Evolutionary conservation across 1,140 invertebrate species (phyloP), one percentile per base, ranked within the genome.

Genomic region (Drosophila ananassae): DNA sequence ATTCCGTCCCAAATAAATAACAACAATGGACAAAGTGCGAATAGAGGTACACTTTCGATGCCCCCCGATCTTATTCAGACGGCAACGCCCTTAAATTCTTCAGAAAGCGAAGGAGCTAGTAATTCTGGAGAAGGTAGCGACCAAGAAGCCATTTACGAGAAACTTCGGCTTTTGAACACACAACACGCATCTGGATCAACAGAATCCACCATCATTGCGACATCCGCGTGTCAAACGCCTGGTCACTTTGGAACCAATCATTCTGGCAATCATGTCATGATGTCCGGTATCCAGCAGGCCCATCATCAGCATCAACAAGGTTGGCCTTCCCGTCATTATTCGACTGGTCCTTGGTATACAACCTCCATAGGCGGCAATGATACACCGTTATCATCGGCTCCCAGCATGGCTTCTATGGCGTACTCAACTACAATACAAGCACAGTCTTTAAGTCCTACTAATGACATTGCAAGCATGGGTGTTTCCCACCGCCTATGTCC

Each of bases 81-180:
- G 6, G 64, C 81, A n/a, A 91, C 90, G 9, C 90, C 90, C 2
- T 28, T 91, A 2, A 90, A 90, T 47, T 90, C 89, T 0, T 89
- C 89, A 7, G 89, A 91, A 10, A 91, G 89, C 25, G 90, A 84
- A 0, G 76, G 84, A 10, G 83, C 66, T 2, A 92, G 90, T 5
- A 93, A 92, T n/a, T 92, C 90, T 1, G 92, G 92, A 8, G 91
- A 93, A 59, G 85, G 94, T 37, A 85, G 93, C 69, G 84, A 93
- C 24, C 94, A 95, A 79, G 94, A 95, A 79, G 93, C 94, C 37
- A 96, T 97, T 74, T 98, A 97, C 92, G 97, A 97, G 90, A 97
- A 97, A 91, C 92, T 97, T 41, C 94, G 96, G 79, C 94, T 97
- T 91, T 94, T 97, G 24, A 97, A 97, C 89, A 96, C 96, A 2